Percentiles rank a stretch among this genome's conserved stretches.
Conservation (phyloP, 2,888 invertebrate genomes). For the Isoperla grammatica region DNA sequence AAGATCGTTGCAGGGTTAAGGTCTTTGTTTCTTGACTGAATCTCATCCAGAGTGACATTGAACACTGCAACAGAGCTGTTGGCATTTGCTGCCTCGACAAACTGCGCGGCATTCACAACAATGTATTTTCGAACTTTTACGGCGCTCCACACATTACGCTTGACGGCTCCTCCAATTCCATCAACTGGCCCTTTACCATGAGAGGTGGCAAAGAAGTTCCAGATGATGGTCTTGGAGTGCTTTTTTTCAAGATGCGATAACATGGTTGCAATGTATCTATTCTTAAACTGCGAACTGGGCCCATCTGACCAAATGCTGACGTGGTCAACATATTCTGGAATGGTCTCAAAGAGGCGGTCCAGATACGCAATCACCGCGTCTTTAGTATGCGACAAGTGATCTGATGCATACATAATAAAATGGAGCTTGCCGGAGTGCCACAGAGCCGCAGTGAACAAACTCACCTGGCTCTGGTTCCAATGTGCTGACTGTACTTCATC, state of each 20-base stretch:
- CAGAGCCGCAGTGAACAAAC: constrained; percentile 3
- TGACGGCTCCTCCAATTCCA: constrained; percentile 2
- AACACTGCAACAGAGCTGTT: neutral
- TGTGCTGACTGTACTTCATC: constrained; percentile 14
- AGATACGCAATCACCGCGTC: constrained; percentile 4
- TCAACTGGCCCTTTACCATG: constrained; percentile 10
- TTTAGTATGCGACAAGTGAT: constrained; percentile 6
- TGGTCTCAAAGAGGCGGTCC: neutral
- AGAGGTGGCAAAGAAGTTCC: constrained; percentile 6
- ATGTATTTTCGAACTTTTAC: neutral
- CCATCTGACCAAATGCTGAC: constrained; percentile 16
- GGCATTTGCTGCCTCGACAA: neutral
- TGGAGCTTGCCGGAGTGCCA: neutral
- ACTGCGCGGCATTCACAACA: neutral
- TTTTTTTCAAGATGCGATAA: constrained; percentile 4
- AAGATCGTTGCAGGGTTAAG: neutral
- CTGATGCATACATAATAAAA: neutral
- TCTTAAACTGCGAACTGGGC: constrained; percentile 13
- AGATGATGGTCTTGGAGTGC: neutral
- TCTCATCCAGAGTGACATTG: neutral
- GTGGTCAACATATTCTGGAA: constrained; percentile 3
- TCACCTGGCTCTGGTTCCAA: constrained; percentile 15
- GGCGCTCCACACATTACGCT: constrained; percentile 2
- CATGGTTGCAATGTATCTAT: constrained; percentile 14
- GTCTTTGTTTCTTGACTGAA: neutral